Evolutionary conservation across 2,888 invertebrate genomes (phyloP).

Genomic region (Parapristionchus giblindavisi): DNA sequence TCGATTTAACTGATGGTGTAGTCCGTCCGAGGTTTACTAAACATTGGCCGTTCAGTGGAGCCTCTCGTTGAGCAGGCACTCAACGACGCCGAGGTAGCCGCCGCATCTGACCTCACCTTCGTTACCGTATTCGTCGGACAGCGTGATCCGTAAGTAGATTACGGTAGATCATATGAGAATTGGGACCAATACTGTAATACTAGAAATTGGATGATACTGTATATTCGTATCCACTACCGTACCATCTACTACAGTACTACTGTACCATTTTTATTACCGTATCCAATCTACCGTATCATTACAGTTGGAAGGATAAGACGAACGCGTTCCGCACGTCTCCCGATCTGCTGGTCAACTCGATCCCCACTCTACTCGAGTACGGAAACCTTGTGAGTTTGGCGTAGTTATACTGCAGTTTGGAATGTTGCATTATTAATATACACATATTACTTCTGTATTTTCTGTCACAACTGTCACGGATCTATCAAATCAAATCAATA

Average conservation of each 20-base stretch:
- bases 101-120: constrained; percentile 14
- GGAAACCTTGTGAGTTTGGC: constrained; percentile 17
- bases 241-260: no score
- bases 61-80: constrained; percentile 22
- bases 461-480: no score
- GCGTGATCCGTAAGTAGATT: constrained; percentile 23
- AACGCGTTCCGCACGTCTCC: constrained; percentile 30
- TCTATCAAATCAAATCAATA: no score
- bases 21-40: neutral
- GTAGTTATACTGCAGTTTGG: neutral
- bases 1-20: neutral
- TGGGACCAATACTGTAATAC: no score
- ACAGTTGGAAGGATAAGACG: constrained; percentile 38
- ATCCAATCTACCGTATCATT: no score
- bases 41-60: neutral
- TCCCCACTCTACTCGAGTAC: constrained; percentile 37
- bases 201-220: no score
- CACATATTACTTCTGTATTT: no score
- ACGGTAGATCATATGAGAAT: neutral
- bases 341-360: constrained; percentile 33
- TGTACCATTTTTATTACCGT: no score
- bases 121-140: constrained; percentile 26
- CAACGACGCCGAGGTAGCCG: neutral
- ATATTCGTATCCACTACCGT: no score
- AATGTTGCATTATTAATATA: no score